Evolutionary conservation across 2,113 vertebrate genomes (phyloP).

Genomic region (Pachypanchax playfairii): DNA sequence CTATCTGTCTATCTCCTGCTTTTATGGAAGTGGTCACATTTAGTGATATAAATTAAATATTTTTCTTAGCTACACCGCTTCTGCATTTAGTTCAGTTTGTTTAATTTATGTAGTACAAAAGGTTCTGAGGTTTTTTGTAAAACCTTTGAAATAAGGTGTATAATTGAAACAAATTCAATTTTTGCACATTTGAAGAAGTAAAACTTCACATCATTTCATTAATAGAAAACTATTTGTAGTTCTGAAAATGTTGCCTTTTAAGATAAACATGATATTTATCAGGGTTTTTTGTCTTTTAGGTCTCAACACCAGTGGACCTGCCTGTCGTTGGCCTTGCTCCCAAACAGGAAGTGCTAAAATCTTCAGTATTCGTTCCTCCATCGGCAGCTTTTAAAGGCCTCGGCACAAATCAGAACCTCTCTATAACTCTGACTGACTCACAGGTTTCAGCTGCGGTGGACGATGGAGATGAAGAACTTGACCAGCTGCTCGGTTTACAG

Average conservation of each 20-base stretch:
- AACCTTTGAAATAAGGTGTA: no score
- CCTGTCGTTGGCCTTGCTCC: constrained; percentile 78
- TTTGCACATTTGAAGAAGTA: no score
- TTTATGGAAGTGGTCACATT: no score
- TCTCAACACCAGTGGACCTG: constrained; percentile 82
- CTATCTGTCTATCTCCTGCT: no score
- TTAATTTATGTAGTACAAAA: no score
- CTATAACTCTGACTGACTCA: not conserved
- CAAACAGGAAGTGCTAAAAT: constrained; percentile 58
- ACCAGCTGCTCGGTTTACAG: constrained; percentile 86
- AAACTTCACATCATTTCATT: no score
- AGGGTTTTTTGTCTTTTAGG: constrained; percentile 64
- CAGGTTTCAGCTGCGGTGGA: constrained; percentile 49
- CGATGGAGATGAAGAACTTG: constrained; percentile 86
- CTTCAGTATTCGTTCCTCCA: constrained; percentile 56
- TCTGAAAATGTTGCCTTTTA: not conserved
- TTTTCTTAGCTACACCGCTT: no score
- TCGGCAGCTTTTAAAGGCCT: not conserved
- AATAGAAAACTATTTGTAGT: no score
- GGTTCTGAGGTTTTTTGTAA: no score
- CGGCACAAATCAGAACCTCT: not conserved
- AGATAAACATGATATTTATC: not conserved
- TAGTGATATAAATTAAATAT: no score
- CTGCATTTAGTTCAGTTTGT: no score
- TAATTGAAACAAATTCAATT: no score